These are phyloP conservation scores for Acleris emargana DNA, from an alignment of 2,888 invertebrate genomes.

Conservation along the genomic window DNA sequence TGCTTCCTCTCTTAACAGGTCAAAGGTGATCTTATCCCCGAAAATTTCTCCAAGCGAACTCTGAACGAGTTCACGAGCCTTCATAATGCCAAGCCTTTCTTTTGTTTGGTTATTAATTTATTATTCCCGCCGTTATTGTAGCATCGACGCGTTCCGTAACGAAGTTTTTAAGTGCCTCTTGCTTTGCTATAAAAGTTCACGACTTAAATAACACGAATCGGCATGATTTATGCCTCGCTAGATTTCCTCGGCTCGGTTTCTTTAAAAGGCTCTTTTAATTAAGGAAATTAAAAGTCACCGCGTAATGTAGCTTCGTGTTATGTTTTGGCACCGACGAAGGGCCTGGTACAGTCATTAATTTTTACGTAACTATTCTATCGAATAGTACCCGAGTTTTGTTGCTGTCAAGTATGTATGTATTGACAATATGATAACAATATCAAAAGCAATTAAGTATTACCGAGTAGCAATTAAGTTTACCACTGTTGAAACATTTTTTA, in stretches of 20 bases:
- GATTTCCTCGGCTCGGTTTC: constrained; percentile 26
- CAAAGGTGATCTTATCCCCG: constrained; percentile 14
- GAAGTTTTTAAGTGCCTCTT: constrained; percentile 55
- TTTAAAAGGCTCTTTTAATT: constrained; percentile 24
- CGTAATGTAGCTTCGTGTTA: too few relatives aligned
- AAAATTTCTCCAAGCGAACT: constrained; percentile 42
- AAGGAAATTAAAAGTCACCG: constrained; percentile 21
- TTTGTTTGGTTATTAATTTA: constrained; percentile 72
- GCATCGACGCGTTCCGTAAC: constrained; percentile 53
- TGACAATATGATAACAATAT: too few relatives aligned
- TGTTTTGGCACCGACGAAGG: too few relatives aligned
- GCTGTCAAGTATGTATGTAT: too few relatives aligned
- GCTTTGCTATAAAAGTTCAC: constrained; percentile 44
- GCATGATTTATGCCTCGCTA: constrained; percentile 31
- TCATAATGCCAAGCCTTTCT: constrained; percentile 53
- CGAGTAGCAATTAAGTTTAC: too few relatives aligned
- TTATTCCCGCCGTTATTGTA: constrained; percentile 63
- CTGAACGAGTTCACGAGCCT: constrained; percentile 49
- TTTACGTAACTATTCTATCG: too few relatives aligned
- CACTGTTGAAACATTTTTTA: too few relatives aligned
- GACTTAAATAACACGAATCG: constrained; percentile 35
- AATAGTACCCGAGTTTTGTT: too few relatives aligned
- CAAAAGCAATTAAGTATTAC: too few relatives aligned
- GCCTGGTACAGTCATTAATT: too few relatives aligned
- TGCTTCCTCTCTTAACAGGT: neutral